Percentiles rank a stretch among this genome's conserved stretches.
Conservation (phyloP, 2,888 invertebrate species). For the Agonopterix subpropinquella region DNA sequence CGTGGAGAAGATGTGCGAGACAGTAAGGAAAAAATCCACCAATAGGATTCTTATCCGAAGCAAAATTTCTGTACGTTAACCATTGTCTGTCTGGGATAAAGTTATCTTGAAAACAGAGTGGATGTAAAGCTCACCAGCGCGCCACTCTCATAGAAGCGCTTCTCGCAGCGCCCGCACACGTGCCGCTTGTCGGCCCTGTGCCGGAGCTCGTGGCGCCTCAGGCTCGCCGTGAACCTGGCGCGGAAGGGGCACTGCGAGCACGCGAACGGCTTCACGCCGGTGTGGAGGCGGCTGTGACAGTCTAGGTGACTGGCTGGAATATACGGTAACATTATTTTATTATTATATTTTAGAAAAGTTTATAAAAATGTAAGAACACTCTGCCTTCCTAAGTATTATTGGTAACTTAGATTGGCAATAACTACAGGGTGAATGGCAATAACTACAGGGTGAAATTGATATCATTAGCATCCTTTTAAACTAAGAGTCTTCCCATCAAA, state of each 20-base stretch:
- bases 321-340: not conserved
- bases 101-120: not conserved
- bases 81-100: too few species aligned
- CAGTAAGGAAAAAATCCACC: too few species aligned
- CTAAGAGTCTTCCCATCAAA: too few species aligned
- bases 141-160: constrained; percentile 49
- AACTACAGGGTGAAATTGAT: too few species aligned
- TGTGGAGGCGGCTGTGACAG: constrained; percentile 6
- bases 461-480: too few species aligned
- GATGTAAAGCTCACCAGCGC: constrained; percentile 40
- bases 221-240: constrained; percentile 40
- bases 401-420: too few species aligned
- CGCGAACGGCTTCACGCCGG: constrained; percentile 5
- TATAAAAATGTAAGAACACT: not conserved
- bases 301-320: constrained; percentile 4
- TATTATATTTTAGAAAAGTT: not conserved
- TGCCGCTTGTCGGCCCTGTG: constrained; percentile 35
- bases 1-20: too few species aligned
- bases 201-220: constrained; percentile 52
- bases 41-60: too few species aligned
- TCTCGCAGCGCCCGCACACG: constrained; percentile 47
- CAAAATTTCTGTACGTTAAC: too few species aligned
- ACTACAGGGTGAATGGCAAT: too few species aligned
- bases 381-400: too few species aligned
- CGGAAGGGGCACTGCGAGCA: constrained; percentile 27